phyloP scores from a whole-genome alignment of 2,888 invertebrate species.

The Trypoxylon attenuatum region DNA sequence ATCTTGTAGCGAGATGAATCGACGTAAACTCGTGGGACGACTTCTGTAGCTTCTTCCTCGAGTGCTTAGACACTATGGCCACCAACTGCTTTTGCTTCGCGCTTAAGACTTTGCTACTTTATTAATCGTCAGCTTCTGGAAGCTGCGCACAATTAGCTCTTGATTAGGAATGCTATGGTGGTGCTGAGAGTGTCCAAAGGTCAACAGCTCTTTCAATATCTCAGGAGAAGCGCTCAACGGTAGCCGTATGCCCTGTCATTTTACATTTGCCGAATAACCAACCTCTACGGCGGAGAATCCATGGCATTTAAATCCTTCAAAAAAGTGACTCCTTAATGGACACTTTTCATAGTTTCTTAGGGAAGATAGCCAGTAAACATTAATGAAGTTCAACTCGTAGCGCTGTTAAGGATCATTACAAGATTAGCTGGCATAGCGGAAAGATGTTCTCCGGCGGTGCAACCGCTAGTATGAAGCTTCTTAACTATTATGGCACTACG shows the following conservation, averaged over 20 bases:
- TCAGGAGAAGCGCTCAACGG: slow-evolving; percentile 1
- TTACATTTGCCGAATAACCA: not conserved
- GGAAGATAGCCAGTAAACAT: no score
- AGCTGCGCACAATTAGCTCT: slow-evolving; percentile 42
- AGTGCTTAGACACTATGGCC: slow-evolving; percentile 17
- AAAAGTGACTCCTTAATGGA: no score
- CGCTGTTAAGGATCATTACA: no score
- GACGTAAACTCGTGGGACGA: slow-evolving; percentile 47
- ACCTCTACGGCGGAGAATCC: no score
- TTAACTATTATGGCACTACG: no score
- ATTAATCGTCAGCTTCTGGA: slow-evolving; percentile 45
- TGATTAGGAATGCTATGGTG: slow-evolving; percentile 24
- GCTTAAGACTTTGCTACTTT: slow-evolving; percentile 25
- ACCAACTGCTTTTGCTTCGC: slow-evolving; percentile 12
- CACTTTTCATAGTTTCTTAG: no score
- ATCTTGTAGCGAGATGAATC: slow-evolving; percentile 41
- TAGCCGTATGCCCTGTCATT: not conserved
- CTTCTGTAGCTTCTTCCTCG: slow-evolving; percentile 32
- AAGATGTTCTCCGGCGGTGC: no score
- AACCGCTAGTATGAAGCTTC: no score
- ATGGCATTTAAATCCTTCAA: no score
- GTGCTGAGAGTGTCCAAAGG: slow-evolving; percentile 8
- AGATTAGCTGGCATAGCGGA: no score
- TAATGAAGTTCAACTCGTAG: no score
- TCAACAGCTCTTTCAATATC: slow-evolving; percentile 17